Percentiles rank a stretch among this genome's conserved stretches.
Evolutionary conservation across 1,140 invertebrate species (phyloP).

Genomic region (Globodera rostochiensis): DNA sequence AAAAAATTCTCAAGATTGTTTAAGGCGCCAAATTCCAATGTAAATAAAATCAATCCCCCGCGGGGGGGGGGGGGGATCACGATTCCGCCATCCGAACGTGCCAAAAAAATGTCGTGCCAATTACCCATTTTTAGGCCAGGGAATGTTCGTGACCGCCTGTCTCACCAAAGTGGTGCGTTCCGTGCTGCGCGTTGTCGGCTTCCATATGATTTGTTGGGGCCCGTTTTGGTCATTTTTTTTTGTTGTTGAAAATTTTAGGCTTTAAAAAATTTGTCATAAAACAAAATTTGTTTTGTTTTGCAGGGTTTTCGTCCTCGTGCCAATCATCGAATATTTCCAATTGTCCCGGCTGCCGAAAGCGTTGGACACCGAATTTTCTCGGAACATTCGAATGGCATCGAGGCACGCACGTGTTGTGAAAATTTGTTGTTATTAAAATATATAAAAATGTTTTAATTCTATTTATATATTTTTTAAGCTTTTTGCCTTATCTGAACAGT

Average conservation of each 20-base stretch:
- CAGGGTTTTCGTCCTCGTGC: conserved; percentile 45
- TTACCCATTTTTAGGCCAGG: conserved; percentile 43
- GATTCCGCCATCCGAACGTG: too few species aligned
- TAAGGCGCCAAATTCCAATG: too few species aligned
- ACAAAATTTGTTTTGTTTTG: not conserved
- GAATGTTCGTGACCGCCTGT: conserved; percentile 48
- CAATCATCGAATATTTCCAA: conserved; percentile 49
- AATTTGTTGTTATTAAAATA: not conserved
- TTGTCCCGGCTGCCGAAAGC: conserved; percentile 21
- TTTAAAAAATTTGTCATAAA: not conserved
- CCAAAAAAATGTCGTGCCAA: too few species aligned
- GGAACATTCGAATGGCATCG: conserved; percentile 48
- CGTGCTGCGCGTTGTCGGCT: conserved; percentile 51
- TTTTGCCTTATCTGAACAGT: conserved; percentile 54
- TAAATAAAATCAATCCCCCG: too few species aligned
- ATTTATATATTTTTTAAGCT: conserved; percentile 41
- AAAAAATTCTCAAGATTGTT: too few species aligned
- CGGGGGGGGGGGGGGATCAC: too few species aligned
- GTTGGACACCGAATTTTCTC: conserved; percentile 23
- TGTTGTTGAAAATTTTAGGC: not conserved
- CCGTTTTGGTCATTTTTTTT: conserved; percentile 48
- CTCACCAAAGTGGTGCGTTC: conserved; percentile 44
- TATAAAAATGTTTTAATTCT: not conserved
- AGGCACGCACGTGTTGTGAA: conserved; percentile 25
- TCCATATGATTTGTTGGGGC: conserved; percentile 56